Percentiles rank a stretch among this genome's conserved stretches.
Conservation (phyloP, 2,888 invertebrate genomes). For the Heliconius ethilla region DNA sequence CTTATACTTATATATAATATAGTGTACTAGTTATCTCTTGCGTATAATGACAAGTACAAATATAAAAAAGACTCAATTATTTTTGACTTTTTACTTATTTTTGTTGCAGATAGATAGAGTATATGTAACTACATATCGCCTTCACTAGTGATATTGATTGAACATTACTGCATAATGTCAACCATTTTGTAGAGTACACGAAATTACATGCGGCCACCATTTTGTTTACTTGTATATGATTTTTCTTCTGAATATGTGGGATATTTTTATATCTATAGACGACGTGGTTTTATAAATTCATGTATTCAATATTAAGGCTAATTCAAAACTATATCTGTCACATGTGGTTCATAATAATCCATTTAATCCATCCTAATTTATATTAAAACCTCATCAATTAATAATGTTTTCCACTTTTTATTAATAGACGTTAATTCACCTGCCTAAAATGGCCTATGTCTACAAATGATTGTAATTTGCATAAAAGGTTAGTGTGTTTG, state of each 20-base stretch:
- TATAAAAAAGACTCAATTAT: not conserved
- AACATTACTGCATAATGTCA: slow-evolving; percentile 68
- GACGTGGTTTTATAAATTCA: not conserved
- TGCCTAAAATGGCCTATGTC: slow-evolving; percentile 34
- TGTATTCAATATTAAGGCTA: no score
- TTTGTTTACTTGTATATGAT: slow-evolving; percentile 50
- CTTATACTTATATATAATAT: not conserved
- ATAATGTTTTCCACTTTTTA: slow-evolving; percentile 22
- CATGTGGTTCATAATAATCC: no score
- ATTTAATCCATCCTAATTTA: not conserved
- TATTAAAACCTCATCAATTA: not conserved
- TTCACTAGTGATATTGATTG: slow-evolving; percentile 63
- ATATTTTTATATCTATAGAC: not conserved
- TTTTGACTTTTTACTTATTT: slow-evolving; percentile 14
- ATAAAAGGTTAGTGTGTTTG: slow-evolving; percentile 47
- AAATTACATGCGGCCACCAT: slow-evolving; percentile 61
- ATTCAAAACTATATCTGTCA: not conserved
- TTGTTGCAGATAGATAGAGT: slow-evolving; percentile 35
- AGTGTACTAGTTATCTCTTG: not conserved
- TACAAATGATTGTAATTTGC: slow-evolving; percentile 45
- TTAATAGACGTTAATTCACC: slow-evolving; percentile 41
- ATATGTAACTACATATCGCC: slow-evolving; percentile 32
- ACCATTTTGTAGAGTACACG: slow-evolving; percentile 65
- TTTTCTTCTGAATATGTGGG: not conserved
- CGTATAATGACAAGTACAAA: not conserved